Conservation (phyloP, 2,888 invertebrate genomes). For the Sipha maydis region DNA sequence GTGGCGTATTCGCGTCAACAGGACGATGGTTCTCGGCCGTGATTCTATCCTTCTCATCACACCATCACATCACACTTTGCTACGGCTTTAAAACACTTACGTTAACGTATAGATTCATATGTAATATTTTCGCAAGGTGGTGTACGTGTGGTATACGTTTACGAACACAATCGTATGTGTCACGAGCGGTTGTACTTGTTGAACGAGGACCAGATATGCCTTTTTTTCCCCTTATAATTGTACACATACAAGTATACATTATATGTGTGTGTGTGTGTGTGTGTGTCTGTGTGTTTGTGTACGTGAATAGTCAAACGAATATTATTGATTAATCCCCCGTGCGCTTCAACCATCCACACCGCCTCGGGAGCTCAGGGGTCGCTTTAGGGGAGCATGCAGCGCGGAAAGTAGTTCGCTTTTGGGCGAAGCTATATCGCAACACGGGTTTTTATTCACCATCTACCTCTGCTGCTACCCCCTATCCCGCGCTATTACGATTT, state of each 20-base stretch:
- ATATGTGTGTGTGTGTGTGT: not conserved
- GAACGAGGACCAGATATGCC: not conserved
- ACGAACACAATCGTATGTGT: not conserved
- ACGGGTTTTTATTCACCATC: constrained; percentile 34
- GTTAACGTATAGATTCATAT: too few relatives aligned
- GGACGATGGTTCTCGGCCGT: not conserved
- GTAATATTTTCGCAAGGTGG: not conserved
- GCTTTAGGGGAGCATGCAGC: not conserved
- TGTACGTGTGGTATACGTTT: not conserved
- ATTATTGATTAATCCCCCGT: constrained; percentile 38
- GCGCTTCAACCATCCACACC: not conserved
- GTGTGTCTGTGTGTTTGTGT: not conserved
- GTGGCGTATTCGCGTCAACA: not conserved
- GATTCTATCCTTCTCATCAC: not conserved
- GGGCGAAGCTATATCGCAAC: constrained; percentile 24
- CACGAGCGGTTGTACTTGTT: constrained; percentile 19
- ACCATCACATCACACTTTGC: too few relatives aligned
- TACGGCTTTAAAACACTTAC: not conserved
- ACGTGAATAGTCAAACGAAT: constrained; percentile 6
- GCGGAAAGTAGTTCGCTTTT: not conserved
- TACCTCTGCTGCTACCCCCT: not conserved
- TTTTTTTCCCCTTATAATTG: not conserved
- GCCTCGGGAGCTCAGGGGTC: not conserved
- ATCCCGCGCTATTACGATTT: not conserved
- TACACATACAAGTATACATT: not conserved